Conservation (phyloP, 2,888 invertebrate genomes). For the Galerucella pusilla region DNA sequence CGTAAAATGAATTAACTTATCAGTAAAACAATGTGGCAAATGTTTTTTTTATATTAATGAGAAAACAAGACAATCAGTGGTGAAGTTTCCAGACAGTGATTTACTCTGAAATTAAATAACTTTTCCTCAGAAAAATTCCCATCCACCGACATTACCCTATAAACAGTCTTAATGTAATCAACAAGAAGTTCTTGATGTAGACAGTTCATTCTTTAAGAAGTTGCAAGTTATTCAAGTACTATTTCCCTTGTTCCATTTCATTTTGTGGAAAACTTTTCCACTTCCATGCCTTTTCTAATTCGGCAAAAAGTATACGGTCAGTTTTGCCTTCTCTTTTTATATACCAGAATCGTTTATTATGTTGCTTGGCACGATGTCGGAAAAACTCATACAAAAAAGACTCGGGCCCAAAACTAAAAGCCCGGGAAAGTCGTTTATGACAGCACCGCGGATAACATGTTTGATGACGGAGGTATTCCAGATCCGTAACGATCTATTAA, state of each 20-base stretch:
- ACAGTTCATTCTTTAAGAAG: slow-evolving; percentile 11
- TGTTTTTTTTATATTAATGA: background rate
- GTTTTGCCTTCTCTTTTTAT: slow-evolving; percentile 37
- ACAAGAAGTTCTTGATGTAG: slow-evolving; percentile 2
- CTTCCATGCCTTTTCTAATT: slow-evolving; percentile 37
- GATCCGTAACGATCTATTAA: background rate
- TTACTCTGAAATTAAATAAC: background rate
- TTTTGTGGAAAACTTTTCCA: slow-evolving; percentile 40
- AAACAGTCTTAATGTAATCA: slow-evolving; percentile 22
- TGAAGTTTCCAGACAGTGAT: background rate
- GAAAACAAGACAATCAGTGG: background rate
- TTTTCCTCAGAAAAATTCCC: background rate
- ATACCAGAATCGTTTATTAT: slow-evolving; percentile 43
- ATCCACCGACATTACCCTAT: slow-evolving; percentile 1
- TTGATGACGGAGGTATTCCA: slow-evolving; percentile 36
- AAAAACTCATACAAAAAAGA: slow-evolving; percentile 44
- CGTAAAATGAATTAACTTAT: background rate
- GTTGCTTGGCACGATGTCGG: slow-evolving; percentile 34
- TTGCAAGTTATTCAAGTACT: slow-evolving; percentile 27
- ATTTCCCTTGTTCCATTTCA: slow-evolving; percentile 37
- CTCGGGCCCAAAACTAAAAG: slow-evolving; percentile 34
- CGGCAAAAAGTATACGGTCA: slow-evolving; percentile 44
- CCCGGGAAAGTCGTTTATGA: slow-evolving; percentile 44
- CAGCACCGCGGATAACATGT: slow-evolving; percentile 39
- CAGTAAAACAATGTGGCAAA: background rate